Percentiles rank a stretch among this genome's conserved stretches.
phyloP scores from a whole-genome alignment of 2,113 vertebrate species.

The Rhineura floridana region DNA sequence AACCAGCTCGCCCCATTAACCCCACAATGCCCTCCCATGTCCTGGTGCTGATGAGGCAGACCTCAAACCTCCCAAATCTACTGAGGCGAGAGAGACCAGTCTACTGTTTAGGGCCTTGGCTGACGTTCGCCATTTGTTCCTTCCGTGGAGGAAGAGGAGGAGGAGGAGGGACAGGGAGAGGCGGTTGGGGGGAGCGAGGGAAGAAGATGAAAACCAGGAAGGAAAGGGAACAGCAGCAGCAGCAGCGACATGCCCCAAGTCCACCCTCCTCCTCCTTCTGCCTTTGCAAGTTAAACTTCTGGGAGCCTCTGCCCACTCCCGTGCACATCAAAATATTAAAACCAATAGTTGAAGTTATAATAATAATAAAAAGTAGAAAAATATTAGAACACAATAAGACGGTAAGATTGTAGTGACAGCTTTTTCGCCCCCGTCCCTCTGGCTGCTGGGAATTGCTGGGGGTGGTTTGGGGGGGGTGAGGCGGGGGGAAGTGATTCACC shows the following conservation, averaged over 20 bases:
- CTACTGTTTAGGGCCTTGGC: neutral
- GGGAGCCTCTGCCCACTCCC: neutral
- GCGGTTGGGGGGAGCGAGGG: neutral
- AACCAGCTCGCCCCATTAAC: constrained; percentile 60
- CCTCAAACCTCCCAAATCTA: neutral
- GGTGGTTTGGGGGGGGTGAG: neutral
- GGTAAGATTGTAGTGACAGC: constrained; percentile 83
- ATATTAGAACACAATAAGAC: constrained; percentile 90
- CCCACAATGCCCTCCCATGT: neutral
- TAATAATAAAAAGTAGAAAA: constrained; percentile 86
- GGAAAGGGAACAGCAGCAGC: neutral
- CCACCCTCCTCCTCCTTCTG: neutral
- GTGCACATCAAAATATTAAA: constrained; percentile 51
- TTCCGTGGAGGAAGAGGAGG: neutral
- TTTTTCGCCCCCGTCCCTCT: constrained; percentile 51
- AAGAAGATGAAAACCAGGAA: neutral
- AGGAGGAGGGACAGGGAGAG: neutral
- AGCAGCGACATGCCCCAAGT: neutral
- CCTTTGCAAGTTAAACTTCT: neutral
- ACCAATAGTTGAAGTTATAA: constrained; percentile 91
- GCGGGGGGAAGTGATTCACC: neutral
- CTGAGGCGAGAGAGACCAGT: too few species aligned
- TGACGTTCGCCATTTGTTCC: neutral
- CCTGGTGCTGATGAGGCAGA: neutral
- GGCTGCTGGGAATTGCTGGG: neutral